Percentiles rank a stretch among this genome's conserved stretches.
These are phyloP conservation scores for Abramis brama DNA, from an alignment of 2,113 vertebrate species.

Conservation along the genomic window DNA sequence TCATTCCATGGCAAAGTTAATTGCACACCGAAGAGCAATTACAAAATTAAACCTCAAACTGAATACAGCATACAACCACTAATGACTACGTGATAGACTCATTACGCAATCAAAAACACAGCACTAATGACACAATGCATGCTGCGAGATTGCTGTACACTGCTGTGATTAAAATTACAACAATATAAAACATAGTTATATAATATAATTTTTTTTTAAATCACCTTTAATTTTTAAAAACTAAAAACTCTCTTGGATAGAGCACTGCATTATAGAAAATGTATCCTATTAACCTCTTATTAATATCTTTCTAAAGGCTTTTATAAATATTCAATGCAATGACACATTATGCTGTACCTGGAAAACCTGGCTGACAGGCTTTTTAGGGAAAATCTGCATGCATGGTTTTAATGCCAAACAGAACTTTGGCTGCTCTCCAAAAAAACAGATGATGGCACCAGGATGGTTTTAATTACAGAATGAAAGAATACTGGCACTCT, in stretches of 20 bases:
- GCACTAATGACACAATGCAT: not conserved
- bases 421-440: slow-evolving; percentile 4
- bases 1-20: slow-evolving; percentile 1
- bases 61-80: not conserved
- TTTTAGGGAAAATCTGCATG: slow-evolving; percentile 1
- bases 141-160: not conserved
- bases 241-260: too few relatives aligned
- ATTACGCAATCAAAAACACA: slow-evolving; percentile 13
- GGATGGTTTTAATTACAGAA: slow-evolving; percentile 4
- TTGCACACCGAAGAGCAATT: slow-evolving; percentile 21
- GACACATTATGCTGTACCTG: not conserved
- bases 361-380: slow-evolving; percentile 23
- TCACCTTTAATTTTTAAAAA: too few relatives aligned
- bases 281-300: too few relatives aligned
- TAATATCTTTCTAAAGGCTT: not conserved
- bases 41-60: slow-evolving; percentile 7
- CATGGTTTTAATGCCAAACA: slow-evolving; percentile 10
- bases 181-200: too few relatives aligned
- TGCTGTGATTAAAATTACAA: not conserved
- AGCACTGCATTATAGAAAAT: too few relatives aligned
- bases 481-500: slow-evolving; percentile 5
- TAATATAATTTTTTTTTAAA: too few relatives aligned
- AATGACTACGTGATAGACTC: not conserved
- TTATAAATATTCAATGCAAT: not conserved
- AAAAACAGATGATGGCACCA: slow-evolving; percentile 7